Conservation (phyloP, 2,888 invertebrate species). For the Euzophera pinguis region DNA sequence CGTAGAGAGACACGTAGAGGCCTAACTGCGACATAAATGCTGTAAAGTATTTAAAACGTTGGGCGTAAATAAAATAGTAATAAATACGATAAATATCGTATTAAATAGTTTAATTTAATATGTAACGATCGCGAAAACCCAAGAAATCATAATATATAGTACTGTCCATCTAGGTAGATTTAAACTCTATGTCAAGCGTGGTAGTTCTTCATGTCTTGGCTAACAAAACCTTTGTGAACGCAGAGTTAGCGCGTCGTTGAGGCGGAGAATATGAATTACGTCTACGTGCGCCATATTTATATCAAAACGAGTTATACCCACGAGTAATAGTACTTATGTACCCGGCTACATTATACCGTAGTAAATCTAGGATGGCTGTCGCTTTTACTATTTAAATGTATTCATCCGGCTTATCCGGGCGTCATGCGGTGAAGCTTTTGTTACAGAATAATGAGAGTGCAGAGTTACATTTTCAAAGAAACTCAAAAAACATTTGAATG, state of each 20-base stretch:
- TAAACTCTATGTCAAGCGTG: constrained; percentile 26
- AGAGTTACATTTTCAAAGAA: too few relatives aligned
- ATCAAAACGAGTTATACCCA: constrained; percentile 67
- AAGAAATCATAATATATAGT: too few relatives aligned
- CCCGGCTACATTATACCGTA: constrained; percentile 64
- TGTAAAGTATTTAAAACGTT: too few relatives aligned
- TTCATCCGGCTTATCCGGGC: constrained; percentile 75
- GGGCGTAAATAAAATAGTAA: too few relatives aligned
- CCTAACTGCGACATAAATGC: too few relatives aligned
- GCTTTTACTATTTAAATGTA: constrained; percentile 79
- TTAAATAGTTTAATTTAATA: too few relatives aligned
- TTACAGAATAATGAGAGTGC: constrained; percentile 20
- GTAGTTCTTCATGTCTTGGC: constrained; percentile 68
- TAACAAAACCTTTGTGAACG: constrained; percentile 75
- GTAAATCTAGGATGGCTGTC: constrained; percentile 65
- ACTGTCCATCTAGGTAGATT: neutral
- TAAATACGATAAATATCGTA: too few relatives aligned
- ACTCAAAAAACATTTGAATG: too few relatives aligned
- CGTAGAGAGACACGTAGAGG: too few relatives aligned
- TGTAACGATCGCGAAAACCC: too few relatives aligned
- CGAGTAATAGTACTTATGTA: constrained; percentile 73
- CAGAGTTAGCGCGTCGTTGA: constrained; percentile 52
- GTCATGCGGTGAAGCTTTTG: constrained; percentile 70
- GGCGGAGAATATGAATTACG: constrained; percentile 41
- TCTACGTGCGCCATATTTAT: constrained; percentile 67